These are phyloP conservation scores for Timandra comae DNA, from an alignment of 2,888 invertebrate genomes.

Conservation along the genomic window DNA sequence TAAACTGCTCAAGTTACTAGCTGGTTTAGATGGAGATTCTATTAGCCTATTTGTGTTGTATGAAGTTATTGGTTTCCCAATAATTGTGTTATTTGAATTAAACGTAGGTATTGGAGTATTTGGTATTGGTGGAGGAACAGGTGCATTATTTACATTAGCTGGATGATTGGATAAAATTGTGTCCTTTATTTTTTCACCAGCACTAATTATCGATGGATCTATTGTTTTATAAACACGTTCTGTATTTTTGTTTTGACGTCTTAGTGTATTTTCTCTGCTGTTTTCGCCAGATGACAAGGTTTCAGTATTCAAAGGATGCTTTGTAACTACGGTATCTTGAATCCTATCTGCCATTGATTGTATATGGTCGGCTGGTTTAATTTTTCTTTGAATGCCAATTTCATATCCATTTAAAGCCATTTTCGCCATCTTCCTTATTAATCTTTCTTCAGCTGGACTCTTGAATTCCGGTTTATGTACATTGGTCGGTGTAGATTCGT, in stretches of 20 bases:
- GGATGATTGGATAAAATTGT: slow-evolving; percentile 52
- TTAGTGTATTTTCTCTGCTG: slow-evolving; percentile 47
- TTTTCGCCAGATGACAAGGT: slow-evolving; percentile 47
- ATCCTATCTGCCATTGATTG: slow-evolving; percentile 73
- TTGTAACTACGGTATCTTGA: slow-evolving; percentile 72
- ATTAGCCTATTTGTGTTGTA: slow-evolving; percentile 31
- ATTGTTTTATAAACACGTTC: slow-evolving; percentile 48
- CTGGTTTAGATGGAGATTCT: slow-evolving; percentile 38
- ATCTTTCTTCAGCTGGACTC: slow-evolving; percentile 69
- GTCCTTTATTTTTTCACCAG: slow-evolving; percentile 57
- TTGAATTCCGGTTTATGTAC: slow-evolving; percentile 60
- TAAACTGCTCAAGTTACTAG: slow-evolving; percentile 29
- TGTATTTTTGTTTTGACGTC: slow-evolving; percentile 41
- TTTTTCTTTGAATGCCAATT: slow-evolving; percentile 72
- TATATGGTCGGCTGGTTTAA: slow-evolving; percentile 70
- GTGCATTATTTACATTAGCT: slow-evolving; percentile 30
- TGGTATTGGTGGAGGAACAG: slow-evolving; percentile 60
- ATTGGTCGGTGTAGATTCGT: slow-evolving; percentile 45
- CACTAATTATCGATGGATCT: slow-evolving; percentile 43
- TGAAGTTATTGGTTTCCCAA: slow-evolving; percentile 27
- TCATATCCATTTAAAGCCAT: slow-evolving; percentile 73
- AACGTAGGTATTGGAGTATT: slow-evolving; percentile 58
- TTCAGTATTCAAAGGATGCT: slow-evolving; percentile 67
- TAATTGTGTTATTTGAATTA: slow-evolving; percentile 43
- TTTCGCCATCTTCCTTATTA: slow-evolving; percentile 71